Conservation (phyloP, 2,888 invertebrate genomes). For the Tribolium freemani region DNA sequence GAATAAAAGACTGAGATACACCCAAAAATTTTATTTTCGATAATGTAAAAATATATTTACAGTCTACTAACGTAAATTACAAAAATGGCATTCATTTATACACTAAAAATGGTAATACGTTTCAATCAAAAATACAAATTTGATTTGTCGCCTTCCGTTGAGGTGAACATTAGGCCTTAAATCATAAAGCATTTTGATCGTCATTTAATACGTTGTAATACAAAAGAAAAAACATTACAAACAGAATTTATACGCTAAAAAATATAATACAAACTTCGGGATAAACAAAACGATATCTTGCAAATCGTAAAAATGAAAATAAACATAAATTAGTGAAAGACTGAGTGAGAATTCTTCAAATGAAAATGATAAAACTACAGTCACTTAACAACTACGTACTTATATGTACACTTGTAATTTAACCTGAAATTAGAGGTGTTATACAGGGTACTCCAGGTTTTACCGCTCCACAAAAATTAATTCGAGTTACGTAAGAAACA, state of each 20-base stretch:
- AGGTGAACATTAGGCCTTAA: constrained; percentile 1
- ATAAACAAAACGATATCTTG: not conserved
- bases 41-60: constrained; percentile 40
- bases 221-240: not conserved
- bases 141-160: not conserved
- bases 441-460: not conserved
- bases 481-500: too few relatives aligned
- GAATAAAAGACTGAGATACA: constrained; percentile 9
- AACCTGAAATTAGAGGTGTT: not conserved
- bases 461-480: too few relatives aligned
- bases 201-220: not conserved
- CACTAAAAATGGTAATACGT: constrained; percentile 13
- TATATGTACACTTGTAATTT: constrained; percentile 21
- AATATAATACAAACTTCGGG: not conserved
- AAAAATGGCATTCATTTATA: constrained; percentile 28
- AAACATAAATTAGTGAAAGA: constrained; percentile 42
- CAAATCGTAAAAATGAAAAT: not conserved
- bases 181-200: not conserved
- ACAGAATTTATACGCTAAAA: not conserved
- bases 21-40: constrained; percentile 22
- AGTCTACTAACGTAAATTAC: constrained; percentile 34
- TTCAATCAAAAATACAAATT: not conserved
- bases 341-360: constrained; percentile 42
- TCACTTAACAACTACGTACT: not conserved
- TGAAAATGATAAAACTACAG: constrained; percentile 5